Conservation (phyloP, 2,888 invertebrate genomes). For the Brenthis hecate region DNA sequence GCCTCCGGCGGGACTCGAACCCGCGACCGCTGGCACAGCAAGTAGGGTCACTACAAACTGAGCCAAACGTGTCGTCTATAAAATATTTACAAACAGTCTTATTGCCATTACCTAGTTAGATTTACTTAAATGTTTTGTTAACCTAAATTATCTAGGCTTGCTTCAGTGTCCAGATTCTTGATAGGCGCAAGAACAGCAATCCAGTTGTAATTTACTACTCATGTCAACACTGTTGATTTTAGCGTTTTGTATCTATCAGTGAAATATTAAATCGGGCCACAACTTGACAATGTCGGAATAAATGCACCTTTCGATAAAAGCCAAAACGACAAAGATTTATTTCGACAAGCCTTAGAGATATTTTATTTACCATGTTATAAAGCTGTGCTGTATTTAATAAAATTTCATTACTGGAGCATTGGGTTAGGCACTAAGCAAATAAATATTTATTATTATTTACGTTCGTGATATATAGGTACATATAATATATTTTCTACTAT, state of each 20-base stretch:
- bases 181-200: slow-evolving; percentile 37
- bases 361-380: slow-evolving; percentile 14
- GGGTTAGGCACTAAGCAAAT: no score
- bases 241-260: slow-evolving; percentile 32
- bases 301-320: slow-evolving; percentile 31
- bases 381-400: not conserved
- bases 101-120: slow-evolving; percentile 1
- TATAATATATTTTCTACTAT: no score
- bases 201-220: slow-evolving; percentile 34
- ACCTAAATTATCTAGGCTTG: slow-evolving; percentile 26
- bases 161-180: slow-evolving; percentile 33
- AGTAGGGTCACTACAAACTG: no score
- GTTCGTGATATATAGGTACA: no score
- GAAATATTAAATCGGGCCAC: slow-evolving; percentile 30
- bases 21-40: no score
- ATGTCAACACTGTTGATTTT: slow-evolving; percentile 31
- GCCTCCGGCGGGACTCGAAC: no score
- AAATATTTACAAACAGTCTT: not conserved
- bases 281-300: slow-evolving; percentile 27
- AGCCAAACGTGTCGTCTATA: no score
- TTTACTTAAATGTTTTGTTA: slow-evolving; percentile 27
- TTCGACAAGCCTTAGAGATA: slow-evolving; percentile 8
- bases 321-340: slow-evolving; percentile 16
- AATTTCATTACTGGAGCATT: not conserved
- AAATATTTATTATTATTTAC: no score